These are phyloP conservation scores for Atrichornis clamosus DNA, from an alignment of 2,113 vertebrate genomes.

Conservation along the genomic window DNA sequence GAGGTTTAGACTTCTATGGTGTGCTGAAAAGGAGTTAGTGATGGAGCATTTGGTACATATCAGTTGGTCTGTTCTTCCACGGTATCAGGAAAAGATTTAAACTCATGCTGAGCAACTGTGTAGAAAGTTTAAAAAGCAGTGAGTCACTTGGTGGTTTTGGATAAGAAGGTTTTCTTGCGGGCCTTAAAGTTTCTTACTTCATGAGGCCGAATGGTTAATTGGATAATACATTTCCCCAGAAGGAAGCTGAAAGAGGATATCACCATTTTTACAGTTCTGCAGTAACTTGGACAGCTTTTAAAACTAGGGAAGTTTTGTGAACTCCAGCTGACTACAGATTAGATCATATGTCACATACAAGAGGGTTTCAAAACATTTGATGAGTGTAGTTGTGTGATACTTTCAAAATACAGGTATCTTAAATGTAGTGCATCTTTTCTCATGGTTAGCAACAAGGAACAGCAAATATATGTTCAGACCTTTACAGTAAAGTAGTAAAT, in stretches of 20 bases:
- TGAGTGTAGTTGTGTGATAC: not conserved
- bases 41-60: not conserved
- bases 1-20: not conserved
- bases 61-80: not conserved
- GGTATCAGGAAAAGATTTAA: not conserved
- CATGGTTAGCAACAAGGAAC: not conserved
- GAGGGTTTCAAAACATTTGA: not conserved
- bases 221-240: not conserved
- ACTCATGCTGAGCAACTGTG: not conserved
- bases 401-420: not conserved
- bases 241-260: not conserved
- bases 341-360: not conserved
- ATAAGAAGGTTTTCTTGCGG: not conserved
- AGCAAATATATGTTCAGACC: not conserved
- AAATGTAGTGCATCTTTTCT: not conserved
- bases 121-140: not conserved
- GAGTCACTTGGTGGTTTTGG: not conserved
- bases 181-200: not conserved
- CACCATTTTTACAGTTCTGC: not conserved
- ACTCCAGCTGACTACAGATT: not conserved
- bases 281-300: not conserved
- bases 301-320: not conserved
- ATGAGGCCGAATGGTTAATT: not conserved
- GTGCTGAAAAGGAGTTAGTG: not conserved
- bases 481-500: not conserved